These are phyloP conservation scores for Dryobota labecula DNA, from an alignment of 2,888 invertebrate genomes.

Conservation along the genomic window DNA sequence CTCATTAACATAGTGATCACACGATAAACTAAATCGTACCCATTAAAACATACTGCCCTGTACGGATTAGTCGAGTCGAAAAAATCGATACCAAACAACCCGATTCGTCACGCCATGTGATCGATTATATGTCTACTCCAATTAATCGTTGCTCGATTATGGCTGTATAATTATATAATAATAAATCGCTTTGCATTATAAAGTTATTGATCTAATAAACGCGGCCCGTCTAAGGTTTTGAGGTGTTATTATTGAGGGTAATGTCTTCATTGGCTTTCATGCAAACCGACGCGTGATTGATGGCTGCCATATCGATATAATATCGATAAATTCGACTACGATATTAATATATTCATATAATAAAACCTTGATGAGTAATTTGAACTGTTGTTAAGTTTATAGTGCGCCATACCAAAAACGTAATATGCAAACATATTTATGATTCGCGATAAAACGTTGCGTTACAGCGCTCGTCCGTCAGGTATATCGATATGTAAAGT, in stretches of 20 bases:
- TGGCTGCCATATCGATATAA: conserved; percentile 71
- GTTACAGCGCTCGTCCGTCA: conserved; percentile 29
- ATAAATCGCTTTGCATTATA: conserved; percentile 86
- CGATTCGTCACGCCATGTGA: conserved; percentile 81
- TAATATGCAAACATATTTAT: conserved; percentile 62
- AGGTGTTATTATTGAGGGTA: conserved; percentile 80
- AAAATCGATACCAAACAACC: conserved; percentile 70
- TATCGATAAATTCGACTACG: conserved; percentile 76
- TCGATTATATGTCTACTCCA: conserved; percentile 83
- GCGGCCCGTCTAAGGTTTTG: conserved; percentile 75
- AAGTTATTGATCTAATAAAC: conserved; percentile 87
- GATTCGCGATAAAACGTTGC: conserved; percentile 56
- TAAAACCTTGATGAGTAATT: conserved; percentile 68
- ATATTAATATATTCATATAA: conserved; percentile 74
- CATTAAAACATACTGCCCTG: conserved; percentile 71
- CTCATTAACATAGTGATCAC: conserved; percentile 81
- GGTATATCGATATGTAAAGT: conserved; percentile 63
- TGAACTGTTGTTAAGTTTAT: conserved; percentile 65
- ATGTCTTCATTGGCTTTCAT: conserved; percentile 83
- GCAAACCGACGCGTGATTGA: conserved; percentile 77
- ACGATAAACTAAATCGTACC: conserved; percentile 79
- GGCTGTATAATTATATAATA: conserved; percentile 82
- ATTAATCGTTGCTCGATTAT: conserved; percentile 81
- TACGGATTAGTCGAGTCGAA: conserved; percentile 66
- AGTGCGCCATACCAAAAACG: conserved; percentile 61